phyloP scores from a whole-genome alignment of 2,888 invertebrate genomes.

The Synergus japonicus region DNA sequence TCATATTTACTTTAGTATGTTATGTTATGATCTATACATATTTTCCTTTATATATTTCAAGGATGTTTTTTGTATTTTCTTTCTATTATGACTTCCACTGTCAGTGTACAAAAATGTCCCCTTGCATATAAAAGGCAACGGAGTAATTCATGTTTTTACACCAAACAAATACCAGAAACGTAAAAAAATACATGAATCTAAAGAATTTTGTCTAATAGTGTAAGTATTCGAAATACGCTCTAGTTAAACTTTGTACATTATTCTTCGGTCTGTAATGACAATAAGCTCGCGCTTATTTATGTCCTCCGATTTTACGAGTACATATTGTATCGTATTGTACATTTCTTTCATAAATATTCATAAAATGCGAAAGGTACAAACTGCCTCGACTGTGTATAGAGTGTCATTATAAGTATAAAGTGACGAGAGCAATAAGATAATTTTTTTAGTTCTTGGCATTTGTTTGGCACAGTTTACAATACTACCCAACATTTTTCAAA shows the following conservation, averaged over 20 bases:
- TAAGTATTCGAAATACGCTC: conserved; percentile 30
- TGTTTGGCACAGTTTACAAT: conserved; percentile 45
- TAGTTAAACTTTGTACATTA: conserved; percentile 40
- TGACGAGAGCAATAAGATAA: conserved; percentile 38
- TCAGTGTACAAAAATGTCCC: conserved; percentile 28
- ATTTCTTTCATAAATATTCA: conserved; percentile 41
- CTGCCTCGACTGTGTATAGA: conserved; percentile 39
- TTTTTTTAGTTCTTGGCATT: conserved; percentile 55
- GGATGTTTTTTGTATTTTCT: neutral
- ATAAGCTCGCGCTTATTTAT: conserved; percentile 65
- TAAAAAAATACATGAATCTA: conserved; percentile 31
- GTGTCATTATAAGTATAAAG: conserved; percentile 36
- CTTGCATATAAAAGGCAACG: conserved; percentile 11
- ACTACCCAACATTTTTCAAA: neutral
- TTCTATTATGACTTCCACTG: neutral
- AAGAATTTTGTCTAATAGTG: conserved; percentile 38
- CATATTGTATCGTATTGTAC: conserved; percentile 39
- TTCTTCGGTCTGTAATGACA: conserved; percentile 63
- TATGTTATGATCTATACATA: neutral
- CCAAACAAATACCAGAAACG: conserved; percentile 55
- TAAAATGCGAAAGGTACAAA: conserved; percentile 38
- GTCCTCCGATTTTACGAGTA: conserved; percentile 51
- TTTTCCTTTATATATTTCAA: neutral
- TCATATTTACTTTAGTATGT: neutral
- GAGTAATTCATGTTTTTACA: neutral